A percentile compares a stretch with the other conserved stretches of the same genome.
phyloP scores from a whole-genome alignment of 2,888 invertebrate genomes.

The Pollenia griseotomentosa region DNA sequence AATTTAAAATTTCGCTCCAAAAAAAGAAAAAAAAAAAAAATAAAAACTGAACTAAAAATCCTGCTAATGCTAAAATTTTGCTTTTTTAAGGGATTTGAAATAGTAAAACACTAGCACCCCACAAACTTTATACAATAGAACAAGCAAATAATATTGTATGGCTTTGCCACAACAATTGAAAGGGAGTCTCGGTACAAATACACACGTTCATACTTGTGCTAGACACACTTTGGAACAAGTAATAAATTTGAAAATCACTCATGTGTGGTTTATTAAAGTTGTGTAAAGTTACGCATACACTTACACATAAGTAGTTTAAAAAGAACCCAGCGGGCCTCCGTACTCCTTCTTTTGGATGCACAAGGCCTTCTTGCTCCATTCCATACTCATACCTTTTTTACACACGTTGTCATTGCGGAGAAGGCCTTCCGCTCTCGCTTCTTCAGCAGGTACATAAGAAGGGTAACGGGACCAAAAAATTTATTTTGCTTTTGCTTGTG shows the following conservation, averaged over 20 bases:
- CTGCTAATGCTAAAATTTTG: constrained; percentile 4
- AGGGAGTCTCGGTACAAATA: background rate
- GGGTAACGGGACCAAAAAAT: too few relatives aligned
- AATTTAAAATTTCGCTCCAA: constrained; percentile 3
- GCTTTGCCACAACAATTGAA: constrained; percentile 42
- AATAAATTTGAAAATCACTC: constrained; percentile 70
- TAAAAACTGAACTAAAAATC: constrained; percentile 29
- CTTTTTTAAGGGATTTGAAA: background rate
- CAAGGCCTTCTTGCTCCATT: too few relatives aligned
- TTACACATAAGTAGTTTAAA: constrained; percentile 5
- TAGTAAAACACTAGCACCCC: constrained; percentile 9
- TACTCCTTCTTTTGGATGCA: too few relatives aligned
- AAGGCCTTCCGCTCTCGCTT: too few relatives aligned
- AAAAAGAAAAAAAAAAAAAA: constrained; percentile 7
- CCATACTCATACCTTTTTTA: too few relatives aligned
- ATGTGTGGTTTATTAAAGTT: constrained; percentile 70
- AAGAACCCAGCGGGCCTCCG: too few relatives aligned
- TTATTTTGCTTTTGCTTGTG: too few relatives aligned
- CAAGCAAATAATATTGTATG: constrained; percentile 48
- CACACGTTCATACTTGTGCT: background rate
- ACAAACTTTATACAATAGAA: background rate
- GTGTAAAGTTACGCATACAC: constrained; percentile 47
- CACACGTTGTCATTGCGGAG: too few relatives aligned
- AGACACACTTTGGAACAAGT: background rate
- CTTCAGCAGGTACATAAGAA: too few relatives aligned